Base-by-base conservation (phyloP, 1,140 invertebrate species). In the Venturia canescens region DNA sequence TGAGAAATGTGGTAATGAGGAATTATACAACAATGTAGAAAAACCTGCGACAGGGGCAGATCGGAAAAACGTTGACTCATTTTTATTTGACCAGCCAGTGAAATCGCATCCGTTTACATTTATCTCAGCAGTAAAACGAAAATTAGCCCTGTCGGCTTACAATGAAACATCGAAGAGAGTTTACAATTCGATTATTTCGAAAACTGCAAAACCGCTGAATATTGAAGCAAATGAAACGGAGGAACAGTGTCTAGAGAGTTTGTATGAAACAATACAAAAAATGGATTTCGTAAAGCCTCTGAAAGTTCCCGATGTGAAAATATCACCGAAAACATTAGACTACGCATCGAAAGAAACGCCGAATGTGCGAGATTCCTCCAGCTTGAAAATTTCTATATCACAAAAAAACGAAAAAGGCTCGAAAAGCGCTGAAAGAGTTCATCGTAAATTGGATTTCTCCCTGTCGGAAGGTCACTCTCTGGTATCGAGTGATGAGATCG, bases 31-130 rank as follows among this genome's bases (percentile, higher is more conserved):
- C 29, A 66, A 83, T 48, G 9, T 44, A 29, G 26, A 1, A 18
- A 63, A 85, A 27, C 69, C 63, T 11, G 13, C 75, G 69, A 23
- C 80, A 71, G 13, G 70, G 69, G 23, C 80, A 69, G 67, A 82
- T 50, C 26, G 84, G 9, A 89, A 87, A 70, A 85, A 63, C 78
- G 81, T 86, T 69, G 84, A 89, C 70, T 87, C 84, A 34, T 84
- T 88, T 48, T 71, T 88, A 78, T 83, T 84, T 0, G 81, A 84
- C 80, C 86, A 88, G 80, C 82, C 87, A 67, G 79, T 91, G 70
- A 83, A 89, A 81, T 87, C 89, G 48, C 87, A 89, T 87, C 91
- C 91, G 60, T 92, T 92, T 84, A 89, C 90, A 13, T 91, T 92
- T 82, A 87, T 92, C 71, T 89, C 87, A 48, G 91, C 91, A 69